These are phyloP conservation scores for Macrotis lagotis DNA, from an alignment of 2,113 vertebrate species.

Conservation along the genomic window DNA sequence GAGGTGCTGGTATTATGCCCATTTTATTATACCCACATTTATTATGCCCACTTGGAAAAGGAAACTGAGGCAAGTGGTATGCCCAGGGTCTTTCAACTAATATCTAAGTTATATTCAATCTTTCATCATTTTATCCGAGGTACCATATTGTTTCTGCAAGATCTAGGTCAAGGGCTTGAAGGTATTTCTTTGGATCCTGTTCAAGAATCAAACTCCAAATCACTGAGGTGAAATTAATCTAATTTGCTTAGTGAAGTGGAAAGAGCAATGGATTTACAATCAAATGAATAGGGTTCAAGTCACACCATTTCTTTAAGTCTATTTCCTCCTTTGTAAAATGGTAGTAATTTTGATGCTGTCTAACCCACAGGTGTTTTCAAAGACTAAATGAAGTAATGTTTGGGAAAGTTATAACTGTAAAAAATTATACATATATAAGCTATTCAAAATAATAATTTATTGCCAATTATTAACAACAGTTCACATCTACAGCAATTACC, in stretches of 20 bases:
- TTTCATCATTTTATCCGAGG: not conserved
- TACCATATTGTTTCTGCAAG: not conserved
- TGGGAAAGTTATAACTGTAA: not conserved
- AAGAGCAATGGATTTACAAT: not conserved
- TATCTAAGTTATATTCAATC: not conserved
- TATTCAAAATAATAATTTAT: not conserved
- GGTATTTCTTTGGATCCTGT: not conserved
- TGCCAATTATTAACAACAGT: not conserved
- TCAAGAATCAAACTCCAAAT: not conserved
- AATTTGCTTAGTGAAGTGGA: accelerated
- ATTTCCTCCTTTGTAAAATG: not conserved
- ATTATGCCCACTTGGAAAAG: not conserved
- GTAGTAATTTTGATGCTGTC: not conserved
- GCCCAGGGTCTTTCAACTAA: not conserved
- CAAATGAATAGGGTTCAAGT: not conserved
- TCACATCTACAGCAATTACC: not conserved
- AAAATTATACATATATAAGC: not conserved
- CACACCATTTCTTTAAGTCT: not conserved
- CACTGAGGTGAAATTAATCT: not conserved
- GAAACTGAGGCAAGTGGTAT: not conserved
- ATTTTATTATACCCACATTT: no score
- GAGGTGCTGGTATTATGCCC: not conserved
- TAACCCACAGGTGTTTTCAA: not conserved
- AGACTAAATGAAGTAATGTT: not conserved
- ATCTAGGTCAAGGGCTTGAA: not conserved